Conservation (phyloP, 2,888 invertebrate genomes). For the Ornithoptera priamus region DNA sequence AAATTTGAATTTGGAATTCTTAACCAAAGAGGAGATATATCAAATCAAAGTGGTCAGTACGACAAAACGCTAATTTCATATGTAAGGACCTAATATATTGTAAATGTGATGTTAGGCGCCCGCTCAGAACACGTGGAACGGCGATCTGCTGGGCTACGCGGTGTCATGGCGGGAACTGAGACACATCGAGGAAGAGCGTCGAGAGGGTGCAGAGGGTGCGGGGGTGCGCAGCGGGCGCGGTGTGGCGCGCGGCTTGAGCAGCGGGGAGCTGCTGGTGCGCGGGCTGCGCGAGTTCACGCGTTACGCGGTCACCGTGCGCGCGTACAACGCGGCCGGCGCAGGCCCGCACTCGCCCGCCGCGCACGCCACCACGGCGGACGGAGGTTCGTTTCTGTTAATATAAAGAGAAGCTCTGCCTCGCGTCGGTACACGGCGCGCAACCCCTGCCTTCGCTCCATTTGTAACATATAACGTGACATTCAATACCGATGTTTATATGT, state of each 20-base stretch:
- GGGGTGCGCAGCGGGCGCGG: conserved; percentile 37
- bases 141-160: conserved; percentile 86
- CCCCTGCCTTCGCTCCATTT: no score
- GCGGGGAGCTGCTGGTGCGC: conserved; percentile 80
- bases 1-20: no score
- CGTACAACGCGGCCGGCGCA: conserved; percentile 89
- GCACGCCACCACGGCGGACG: conserved; percentile 88
- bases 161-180: conserved; percentile 78
- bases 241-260: conserved; percentile 83
- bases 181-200: conserved; percentile 42
- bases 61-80: no score
- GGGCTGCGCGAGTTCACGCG: conserved; percentile 86
- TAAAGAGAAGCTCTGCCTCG: no score
- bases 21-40: no score
- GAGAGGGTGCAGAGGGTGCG: conserved; percentile 63
- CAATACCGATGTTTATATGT: no score
- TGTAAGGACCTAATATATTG: background rate
- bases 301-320: conserved; percentile 88
- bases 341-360: conserved; percentile 87
- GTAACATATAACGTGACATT: no score
- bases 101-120: conserved; percentile 74
- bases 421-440: no score
- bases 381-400: conserved; percentile 68
- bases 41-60: no score
- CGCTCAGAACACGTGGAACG: conserved; percentile 84